Percentiles rank a stretch among this genome's conserved stretches.
These are phyloP conservation scores for Lutraria rhynchaena DNA, from an alignment of 1,140 invertebrate species.

Conservation along the genomic window DNA sequence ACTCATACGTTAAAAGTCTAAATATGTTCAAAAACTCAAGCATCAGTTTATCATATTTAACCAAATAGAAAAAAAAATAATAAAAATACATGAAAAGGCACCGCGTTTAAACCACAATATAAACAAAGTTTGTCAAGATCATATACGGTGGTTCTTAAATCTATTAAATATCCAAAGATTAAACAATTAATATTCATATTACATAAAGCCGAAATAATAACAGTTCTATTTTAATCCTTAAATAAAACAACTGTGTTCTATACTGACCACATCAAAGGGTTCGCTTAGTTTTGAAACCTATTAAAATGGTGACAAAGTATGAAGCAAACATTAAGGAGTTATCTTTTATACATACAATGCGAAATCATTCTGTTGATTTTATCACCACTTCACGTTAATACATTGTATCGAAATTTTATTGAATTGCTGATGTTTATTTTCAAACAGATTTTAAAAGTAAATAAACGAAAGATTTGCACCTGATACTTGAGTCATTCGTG, in stretches of 20 bases:
- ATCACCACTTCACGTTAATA: conserved; percentile 20
- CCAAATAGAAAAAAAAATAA: background rate
- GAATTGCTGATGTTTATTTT: conserved; percentile 46
- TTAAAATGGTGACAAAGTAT: conserved; percentile 37
- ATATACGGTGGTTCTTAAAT: conserved; percentile 8
- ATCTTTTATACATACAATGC: conserved; percentile 42
- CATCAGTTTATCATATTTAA: background rate
- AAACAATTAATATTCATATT: conserved; percentile 39
- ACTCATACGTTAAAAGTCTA: background rate
- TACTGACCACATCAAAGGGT: conserved; percentile 41
- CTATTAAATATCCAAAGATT: conserved; percentile 40
- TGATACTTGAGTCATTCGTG: too few species aligned
- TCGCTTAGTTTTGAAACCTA: background rate
- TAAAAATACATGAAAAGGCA: conserved; percentile 17
- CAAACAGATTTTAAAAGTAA: conserved; percentile 36
- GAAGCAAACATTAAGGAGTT: conserved; percentile 5
- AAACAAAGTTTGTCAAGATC: conserved; percentile 10
- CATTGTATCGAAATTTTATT: conserved; percentile 33
- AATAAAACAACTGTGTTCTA: conserved; percentile 18
- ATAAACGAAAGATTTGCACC: conserved; percentile 1
- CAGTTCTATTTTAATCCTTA: conserved; percentile 12
- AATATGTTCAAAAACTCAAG: background rate
- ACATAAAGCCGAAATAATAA: background rate
- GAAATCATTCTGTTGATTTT: conserved; percentile 2
- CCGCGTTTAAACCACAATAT: conserved; percentile 33